Evolutionary conservation across 2,888 invertebrate species (phyloP).

Genomic region (Odontocolon sp.): DNA sequence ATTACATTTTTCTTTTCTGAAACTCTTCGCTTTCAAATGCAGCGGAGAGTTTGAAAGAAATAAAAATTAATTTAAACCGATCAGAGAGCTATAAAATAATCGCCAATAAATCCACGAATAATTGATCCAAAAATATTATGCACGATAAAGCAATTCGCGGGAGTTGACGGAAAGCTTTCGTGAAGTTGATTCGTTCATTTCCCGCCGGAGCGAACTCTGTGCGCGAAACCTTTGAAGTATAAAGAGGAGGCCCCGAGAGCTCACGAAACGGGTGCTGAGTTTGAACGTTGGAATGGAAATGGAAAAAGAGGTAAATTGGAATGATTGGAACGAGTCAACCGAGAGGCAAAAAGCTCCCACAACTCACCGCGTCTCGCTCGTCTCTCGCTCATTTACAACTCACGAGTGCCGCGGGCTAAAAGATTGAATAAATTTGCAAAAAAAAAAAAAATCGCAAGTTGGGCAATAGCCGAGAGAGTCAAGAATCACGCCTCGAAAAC

Average conservation of each 20-base stretch:
- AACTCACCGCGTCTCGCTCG: conserved; percentile 7
- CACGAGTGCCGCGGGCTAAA: not conserved
- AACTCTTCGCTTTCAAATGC: too few relatives aligned
- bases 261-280: not conserved
- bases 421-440: conserved; percentile 40
- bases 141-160: not conserved
- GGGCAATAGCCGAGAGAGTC: not conserved
- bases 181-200: conserved; percentile 56
- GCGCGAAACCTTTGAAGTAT: conserved; percentile 39
- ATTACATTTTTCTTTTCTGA: too few relatives aligned
- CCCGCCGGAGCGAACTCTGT: conserved; percentile 23
- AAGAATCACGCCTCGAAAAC: not conserved
- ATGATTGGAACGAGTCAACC: conserved; percentile 28
- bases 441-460: not conserved
- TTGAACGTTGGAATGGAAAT: conserved; percentile 30
- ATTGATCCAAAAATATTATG: conserved; percentile 42
- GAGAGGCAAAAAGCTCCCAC: conserved; percentile 16
- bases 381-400: conserved; percentile 34
- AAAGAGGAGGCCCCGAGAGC: conserved; percentile 19
- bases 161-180: conserved; percentile 7
- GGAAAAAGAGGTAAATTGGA: conserved; percentile 35
- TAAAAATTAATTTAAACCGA: too few relatives aligned
- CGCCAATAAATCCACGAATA: conserved; percentile 2
- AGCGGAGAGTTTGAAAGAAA: too few relatives aligned
- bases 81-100: too few relatives aligned